Conservation (phyloP, 1,140 invertebrate species). For the Drosophila punjabiensis region DNA sequence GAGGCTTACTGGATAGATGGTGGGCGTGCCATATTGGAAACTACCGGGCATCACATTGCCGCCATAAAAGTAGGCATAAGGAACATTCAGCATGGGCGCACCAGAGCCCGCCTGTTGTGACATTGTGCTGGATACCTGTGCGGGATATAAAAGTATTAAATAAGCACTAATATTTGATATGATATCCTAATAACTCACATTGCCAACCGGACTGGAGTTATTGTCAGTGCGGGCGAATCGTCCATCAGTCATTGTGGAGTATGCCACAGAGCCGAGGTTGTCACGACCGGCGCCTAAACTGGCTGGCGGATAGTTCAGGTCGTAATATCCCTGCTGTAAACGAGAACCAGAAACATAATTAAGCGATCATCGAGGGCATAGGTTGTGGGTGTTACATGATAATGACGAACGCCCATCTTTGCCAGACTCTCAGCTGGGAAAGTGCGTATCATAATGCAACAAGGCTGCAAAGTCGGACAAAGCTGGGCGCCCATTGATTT, state of each 20-base stretch:
- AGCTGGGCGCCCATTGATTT: neutral
- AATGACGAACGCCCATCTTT: constrained; percentile 16
- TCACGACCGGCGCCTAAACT: constrained; percentile 88
- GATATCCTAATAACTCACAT: constrained; percentile 60
- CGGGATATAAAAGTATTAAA: neutral
- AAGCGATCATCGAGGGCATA: constrained; percentile 8
- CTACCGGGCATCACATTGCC: constrained; percentile 89
- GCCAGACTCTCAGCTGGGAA: constrained; percentile 1
- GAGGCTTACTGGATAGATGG: constrained; percentile 88
- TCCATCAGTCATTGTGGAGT: constrained; percentile 90
- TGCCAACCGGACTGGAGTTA: constrained; percentile 91
- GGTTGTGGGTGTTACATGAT: constrained; percentile 3
- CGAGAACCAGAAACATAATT: constrained; percentile 3
- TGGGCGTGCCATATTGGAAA: constrained; percentile 91
- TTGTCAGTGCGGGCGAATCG: constrained; percentile 93
- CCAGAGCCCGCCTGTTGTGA: constrained; percentile 88
- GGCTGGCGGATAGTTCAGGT: constrained; percentile 89
- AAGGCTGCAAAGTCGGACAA: constrained; percentile 9
- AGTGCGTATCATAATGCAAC: neutral
- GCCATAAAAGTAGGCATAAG: constrained; percentile 90
- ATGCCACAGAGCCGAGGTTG: constrained; percentile 90
- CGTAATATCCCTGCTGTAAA: constrained; percentile 87
- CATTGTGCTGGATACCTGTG: constrained; percentile 88
- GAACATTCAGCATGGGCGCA: constrained; percentile 85
- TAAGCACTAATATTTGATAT: neutral